phyloP scores from a whole-genome alignment of 2,888 invertebrate species.

The Podotricha telesiphe region DNA sequence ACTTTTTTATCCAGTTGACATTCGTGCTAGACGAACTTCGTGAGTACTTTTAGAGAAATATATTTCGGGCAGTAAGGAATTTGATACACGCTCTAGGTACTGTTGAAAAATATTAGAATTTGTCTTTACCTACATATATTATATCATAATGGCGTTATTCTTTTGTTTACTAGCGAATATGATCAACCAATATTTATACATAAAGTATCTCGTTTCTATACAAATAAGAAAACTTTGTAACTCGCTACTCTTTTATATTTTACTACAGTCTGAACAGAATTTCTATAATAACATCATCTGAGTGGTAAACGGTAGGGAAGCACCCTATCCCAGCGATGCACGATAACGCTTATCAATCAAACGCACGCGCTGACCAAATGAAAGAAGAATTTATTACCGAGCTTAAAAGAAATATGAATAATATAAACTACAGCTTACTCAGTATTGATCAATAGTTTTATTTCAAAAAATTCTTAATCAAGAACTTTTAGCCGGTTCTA shows the following conservation, averaged over 20 bases:
- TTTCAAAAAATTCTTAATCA: not conserved
- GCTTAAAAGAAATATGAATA: slow-evolving; percentile 1
- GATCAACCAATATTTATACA: no score
- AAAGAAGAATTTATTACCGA: not conserved
- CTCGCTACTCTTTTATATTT: no score
- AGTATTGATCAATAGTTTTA: not conserved
- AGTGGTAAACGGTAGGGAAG: not conserved
- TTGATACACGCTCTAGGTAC: slow-evolving; percentile 14
- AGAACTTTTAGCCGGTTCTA: not conserved
- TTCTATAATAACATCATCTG: not conserved
- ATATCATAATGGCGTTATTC: no score
- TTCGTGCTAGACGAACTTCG: slow-evolving; percentile 63
- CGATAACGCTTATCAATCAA: slow-evolving; percentile 46
- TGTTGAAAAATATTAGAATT: not conserved
- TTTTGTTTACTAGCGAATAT: no score
- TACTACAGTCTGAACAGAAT: not conserved
- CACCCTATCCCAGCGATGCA: slow-evolving; percentile 22
- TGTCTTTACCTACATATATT: not conserved
- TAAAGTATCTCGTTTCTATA: no score
- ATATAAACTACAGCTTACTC: not conserved
- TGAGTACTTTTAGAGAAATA: slow-evolving; percentile 59
- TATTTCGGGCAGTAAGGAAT: slow-evolving; percentile 41
- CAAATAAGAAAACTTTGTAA: no score
- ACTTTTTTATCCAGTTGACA: slow-evolving; percentile 59
- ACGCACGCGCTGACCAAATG: slow-evolving; percentile 37